A percentile compares a stretch with the other conserved stretches of the same genome.
phyloP scores from a whole-genome alignment of 1,140 invertebrate species.

The Branchinecta lindahli region DNA sequence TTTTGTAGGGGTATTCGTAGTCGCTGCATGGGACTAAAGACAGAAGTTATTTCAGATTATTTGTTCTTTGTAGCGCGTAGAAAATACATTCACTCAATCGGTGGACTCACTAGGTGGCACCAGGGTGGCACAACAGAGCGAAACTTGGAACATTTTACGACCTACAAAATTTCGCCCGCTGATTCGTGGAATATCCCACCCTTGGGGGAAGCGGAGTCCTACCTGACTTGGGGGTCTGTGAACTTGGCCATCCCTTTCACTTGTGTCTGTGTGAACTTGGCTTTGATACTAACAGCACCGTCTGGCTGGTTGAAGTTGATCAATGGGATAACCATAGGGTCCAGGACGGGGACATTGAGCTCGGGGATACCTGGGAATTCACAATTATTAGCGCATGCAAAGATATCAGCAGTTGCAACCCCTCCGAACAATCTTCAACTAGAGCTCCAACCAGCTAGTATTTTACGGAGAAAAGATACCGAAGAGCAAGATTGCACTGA shows the following conservation, averaged over 20 bases:
- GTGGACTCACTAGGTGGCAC: too few relatives aligned
- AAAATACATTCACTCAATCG: too few relatives aligned
- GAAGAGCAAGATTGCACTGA: background rate
- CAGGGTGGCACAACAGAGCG: too few relatives aligned
- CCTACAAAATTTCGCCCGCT: too few relatives aligned
- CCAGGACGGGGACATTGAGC: slow-evolving; percentile 25
- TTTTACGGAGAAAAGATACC: background rate
- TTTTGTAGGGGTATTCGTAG: too few relatives aligned
- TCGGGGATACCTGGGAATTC: slow-evolving; percentile 19
- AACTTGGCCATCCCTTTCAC: slow-evolving; percentile 25
- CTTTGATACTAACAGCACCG: slow-evolving; percentile 42
- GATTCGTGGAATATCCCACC: too few relatives aligned
- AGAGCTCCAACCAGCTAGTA: background rate
- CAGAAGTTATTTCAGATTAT: too few relatives aligned
- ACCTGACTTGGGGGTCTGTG: slow-evolving; percentile 24
- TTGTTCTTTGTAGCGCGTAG: too few relatives aligned
- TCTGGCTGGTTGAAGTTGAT: slow-evolving; percentile 41
- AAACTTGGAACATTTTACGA: too few relatives aligned
- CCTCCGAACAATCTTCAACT: background rate
- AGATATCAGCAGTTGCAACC: background rate
- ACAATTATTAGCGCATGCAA: slow-evolving; percentile 12
- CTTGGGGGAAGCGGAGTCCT: background rate
- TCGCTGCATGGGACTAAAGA: too few relatives aligned
- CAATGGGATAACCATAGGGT: slow-evolving; percentile 42
- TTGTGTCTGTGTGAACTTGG: slow-evolving; percentile 41